Percentiles rank a stretch among this genome's conserved stretches.
Conservation (phyloP, 1,140 invertebrate species). For the Pogonus chalceus region DNA sequence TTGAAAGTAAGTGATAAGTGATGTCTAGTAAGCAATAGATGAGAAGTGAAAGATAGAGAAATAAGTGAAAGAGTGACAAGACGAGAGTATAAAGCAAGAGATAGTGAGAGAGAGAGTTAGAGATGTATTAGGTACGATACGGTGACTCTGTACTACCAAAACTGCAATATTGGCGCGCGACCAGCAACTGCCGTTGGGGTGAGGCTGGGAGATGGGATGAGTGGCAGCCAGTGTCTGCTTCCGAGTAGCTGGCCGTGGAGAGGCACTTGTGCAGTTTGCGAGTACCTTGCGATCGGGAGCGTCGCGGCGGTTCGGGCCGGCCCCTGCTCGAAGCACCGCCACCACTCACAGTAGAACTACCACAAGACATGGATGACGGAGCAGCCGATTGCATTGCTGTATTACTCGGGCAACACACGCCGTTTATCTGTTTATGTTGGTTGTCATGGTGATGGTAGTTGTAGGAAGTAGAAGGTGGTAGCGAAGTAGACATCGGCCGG, state of each 20-base stretch:
- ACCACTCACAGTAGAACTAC: slow-evolving; percentile 10
- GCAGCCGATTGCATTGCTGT: slow-evolving; percentile 24
- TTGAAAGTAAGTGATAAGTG: not conserved
- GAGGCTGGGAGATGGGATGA: slow-evolving; percentile 26
- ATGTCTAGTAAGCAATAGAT: not conserved
- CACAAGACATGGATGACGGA: slow-evolving; percentile 26
- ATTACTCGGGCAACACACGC: slow-evolving; percentile 34
- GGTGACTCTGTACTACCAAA: slow-evolving; percentile 75
- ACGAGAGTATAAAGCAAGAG: slow-evolving; percentile 4
- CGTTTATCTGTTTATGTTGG: slow-evolving; percentile 32
- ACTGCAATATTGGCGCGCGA: slow-evolving; percentile 83
- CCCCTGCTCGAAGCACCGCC: slow-evolving; percentile 22
- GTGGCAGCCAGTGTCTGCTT: slow-evolving; percentile 43
- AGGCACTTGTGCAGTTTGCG: slow-evolving; percentile 79
- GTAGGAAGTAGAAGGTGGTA: too few relatives aligned
- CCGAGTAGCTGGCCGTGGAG: slow-evolving; percentile 65
- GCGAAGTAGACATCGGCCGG: too few relatives aligned
- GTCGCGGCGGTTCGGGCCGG: slow-evolving; percentile 39
- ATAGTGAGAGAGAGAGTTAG: slow-evolving; percentile 22
- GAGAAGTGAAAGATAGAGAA: not conserved
- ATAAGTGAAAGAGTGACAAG: not conserved
- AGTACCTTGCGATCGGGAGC: slow-evolving; percentile 81
- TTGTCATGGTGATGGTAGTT: too few relatives aligned
- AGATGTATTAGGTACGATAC: slow-evolving; percentile 7
- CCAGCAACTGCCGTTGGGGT: slow-evolving; percentile 47